Evolutionary conservation across 2,888 invertebrate species (phyloP).

Genomic region (Pemphredon lugubris): DNA sequence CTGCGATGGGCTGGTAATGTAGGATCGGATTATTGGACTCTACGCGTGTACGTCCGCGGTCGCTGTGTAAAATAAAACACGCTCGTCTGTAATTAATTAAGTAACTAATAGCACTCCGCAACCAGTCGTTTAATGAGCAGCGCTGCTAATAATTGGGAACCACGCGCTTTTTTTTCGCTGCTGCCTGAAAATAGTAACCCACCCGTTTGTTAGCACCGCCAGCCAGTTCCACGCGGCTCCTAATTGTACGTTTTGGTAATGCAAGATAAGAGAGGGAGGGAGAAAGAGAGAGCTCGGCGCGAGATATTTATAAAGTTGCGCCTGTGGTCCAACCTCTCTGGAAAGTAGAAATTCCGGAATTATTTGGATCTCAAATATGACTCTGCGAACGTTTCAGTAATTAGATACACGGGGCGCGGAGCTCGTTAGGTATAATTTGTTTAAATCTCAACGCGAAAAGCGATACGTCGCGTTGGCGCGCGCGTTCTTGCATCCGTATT

Average conservation of each 20-base stretch:
- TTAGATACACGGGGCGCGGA: too few species aligned
- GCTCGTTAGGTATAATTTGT: too few species aligned
- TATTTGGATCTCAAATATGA: too few species aligned
- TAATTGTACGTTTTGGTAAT: not conserved
- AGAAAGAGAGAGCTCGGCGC: not conserved
- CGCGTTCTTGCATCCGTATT: too few species aligned
- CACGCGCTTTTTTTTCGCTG: not conserved
- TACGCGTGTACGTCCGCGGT: conserved; percentile 55
- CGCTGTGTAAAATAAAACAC: conserved; percentile 72
- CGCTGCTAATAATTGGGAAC: conserved; percentile 37
- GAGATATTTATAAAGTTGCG: not conserved
- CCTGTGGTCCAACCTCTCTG: too few species aligned
- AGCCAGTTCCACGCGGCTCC: not conserved
- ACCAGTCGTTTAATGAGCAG: conserved; percentile 61
- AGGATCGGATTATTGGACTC: conserved; percentile 76
- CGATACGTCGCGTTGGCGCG: too few species aligned
- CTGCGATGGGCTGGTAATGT: conserved; percentile 69
- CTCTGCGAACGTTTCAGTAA: too few species aligned
- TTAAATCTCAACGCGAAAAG: too few species aligned
- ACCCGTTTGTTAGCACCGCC: not conserved
- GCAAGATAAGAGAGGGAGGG: too few species aligned
- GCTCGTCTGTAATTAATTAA: conserved; percentile 75
- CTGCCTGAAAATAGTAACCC: not conserved
- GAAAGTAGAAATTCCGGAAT: too few species aligned
- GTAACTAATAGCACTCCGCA: conserved; percentile 70